These are phyloP conservation scores for Macrocentrus cingulum DNA, from an alignment of 1,140 invertebrate genomes.

Conservation along the genomic window DNA sequence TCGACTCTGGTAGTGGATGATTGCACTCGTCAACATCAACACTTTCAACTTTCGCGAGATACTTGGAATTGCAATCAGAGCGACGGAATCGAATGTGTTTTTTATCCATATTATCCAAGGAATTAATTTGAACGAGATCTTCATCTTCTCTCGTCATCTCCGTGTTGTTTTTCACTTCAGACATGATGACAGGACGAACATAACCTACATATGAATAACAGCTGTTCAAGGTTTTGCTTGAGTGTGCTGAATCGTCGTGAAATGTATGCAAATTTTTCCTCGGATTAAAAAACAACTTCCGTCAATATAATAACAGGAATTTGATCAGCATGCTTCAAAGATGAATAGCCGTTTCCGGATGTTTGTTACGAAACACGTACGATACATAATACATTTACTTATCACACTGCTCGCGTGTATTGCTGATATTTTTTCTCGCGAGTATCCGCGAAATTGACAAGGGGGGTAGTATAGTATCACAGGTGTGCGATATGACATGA, in stretches of 20 bases:
- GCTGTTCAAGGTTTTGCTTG: conserved; percentile 28
- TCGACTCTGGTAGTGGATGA: conserved; percentile 15
- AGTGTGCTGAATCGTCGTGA: neutral
- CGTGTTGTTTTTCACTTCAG: conserved; percentile 29
- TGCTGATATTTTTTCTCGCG: neutral
- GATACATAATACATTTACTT: neutral
- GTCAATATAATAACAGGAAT: no score
- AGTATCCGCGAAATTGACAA: conserved; percentile 7
- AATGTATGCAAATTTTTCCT: no score
- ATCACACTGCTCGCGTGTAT: neutral
- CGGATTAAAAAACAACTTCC: no score
- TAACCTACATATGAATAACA: conserved; percentile 42
- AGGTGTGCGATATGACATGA: conserved; percentile 29
- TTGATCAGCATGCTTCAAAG: neutral
- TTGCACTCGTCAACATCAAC: conserved; percentile 22
- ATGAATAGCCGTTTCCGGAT: neutral
- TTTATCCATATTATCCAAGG: conserved; percentile 26
- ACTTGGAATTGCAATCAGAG: conserved; percentile 2
- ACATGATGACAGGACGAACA: conserved; percentile 37
- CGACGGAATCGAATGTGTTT: conserved; percentile 33
- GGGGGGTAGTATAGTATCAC: neutral
- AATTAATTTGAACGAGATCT: neutral
- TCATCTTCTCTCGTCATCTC: neutral
- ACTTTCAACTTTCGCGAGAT: conserved; percentile 18
- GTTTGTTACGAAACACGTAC: neutral